Percentiles rank a stretch among this genome's conserved stretches.
Conservation (phyloP, 2,888 invertebrate genomes). For the Clusia tigrina region DNA sequence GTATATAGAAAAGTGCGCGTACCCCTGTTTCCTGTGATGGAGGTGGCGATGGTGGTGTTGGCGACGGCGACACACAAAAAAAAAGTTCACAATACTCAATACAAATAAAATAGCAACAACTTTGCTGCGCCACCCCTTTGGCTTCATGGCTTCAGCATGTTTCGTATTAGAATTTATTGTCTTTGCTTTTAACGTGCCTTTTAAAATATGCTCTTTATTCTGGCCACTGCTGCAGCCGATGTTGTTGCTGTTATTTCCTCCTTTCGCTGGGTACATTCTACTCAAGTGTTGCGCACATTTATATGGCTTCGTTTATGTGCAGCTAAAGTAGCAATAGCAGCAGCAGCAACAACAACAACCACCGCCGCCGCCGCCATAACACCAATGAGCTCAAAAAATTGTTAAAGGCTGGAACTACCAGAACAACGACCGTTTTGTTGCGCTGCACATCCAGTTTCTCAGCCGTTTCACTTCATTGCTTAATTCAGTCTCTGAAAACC, state of each 20-base stretch:
- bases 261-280: not conserved
- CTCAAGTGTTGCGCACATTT: slow-evolving; percentile 32
- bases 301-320: slow-evolving; percentile 36
- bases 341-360: not conserved
- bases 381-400: too few relatives aligned
- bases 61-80: not conserved
- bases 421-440: slow-evolving; percentile 1
- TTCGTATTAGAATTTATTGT: slow-evolving; percentile 2
- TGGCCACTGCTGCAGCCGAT: not conserved
- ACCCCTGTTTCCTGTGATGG: too few relatives aligned
- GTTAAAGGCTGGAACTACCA: slow-evolving; percentile 3
- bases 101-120: not conserved
- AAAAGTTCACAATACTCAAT: not conserved
- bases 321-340: slow-evolving; percentile 13
- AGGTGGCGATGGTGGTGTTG: too few relatives aligned
- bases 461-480: slow-evolving; percentile 33
- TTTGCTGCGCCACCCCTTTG: too few relatives aligned
- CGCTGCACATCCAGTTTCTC: not conserved
- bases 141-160: too few relatives aligned
- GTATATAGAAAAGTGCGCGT: too few relatives aligned
- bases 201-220: not conserved
- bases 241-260: slow-evolving; percentile 3
- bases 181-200: not conserved
- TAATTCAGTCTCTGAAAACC: slow-evolving; percentile 28
- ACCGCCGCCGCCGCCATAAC: too few relatives aligned